Base-by-base conservation (phyloP, 92 coral and sea anemone genomes). In the Phenganax stokvisi region DNA sequence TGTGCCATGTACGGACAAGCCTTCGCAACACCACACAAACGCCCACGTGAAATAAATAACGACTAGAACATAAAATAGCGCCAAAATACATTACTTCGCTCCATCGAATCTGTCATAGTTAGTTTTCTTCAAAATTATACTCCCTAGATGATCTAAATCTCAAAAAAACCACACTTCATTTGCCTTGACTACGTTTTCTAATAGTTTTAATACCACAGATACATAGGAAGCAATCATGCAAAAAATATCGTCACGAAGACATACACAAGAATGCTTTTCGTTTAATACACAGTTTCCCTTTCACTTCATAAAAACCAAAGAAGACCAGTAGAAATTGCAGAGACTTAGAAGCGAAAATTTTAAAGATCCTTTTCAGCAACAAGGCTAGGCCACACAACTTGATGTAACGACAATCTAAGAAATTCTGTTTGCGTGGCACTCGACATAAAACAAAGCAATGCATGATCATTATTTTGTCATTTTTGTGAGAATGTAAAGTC, bases 11-110 rank as follows among this genome's bases (percentile, higher is more conserved):
- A 20, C 61, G 71, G 58, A 60, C 81, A 58, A 76, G 25, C 81
- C 81, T 59, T 59, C 54, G 55, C 69, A 12, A 31, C 81, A 55
- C 81, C 73, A 55, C 73, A 68, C 31, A 30, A 15, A 68, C 73
- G 11, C 73, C 81, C 81, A 76, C 70, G 67, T 57, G 61, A 73
- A 73, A 52, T 16, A 27, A 68, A 28, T 30, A 12, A 28, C 0
- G 0, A 64, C 16, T 53, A 10, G 1, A 13, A 3, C 7, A 5
- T 6, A 68, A 68, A 29, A 68, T 20, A 30, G 13, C 51, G 10
- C 73, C 30, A 68, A 68, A 68, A 30, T 68, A 29, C 54, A 20
- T 10, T 52, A 5, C 12, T 37, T 68, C 9, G 47, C 47, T 5
- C 47, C 5, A 37, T 37, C 47, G 5, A 5, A 37, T 5, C 47